Conservation (phyloP, 2,113 vertebrate species). For the Octodon degus region DNA sequence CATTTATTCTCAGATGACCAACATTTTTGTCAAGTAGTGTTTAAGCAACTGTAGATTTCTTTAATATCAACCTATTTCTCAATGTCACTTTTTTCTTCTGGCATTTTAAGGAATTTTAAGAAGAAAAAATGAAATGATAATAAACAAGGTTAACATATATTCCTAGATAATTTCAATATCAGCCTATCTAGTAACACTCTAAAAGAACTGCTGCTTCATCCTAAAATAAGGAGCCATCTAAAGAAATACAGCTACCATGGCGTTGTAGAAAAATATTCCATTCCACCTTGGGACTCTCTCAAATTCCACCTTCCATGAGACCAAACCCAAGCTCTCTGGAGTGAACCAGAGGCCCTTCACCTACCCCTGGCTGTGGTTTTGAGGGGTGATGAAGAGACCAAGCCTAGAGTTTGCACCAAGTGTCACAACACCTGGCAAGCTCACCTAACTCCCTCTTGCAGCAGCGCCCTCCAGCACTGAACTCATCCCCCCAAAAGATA, state of each 20-base stretch:
- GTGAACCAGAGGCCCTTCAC: background rate
- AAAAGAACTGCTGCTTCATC: background rate
- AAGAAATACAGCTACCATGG: background rate
- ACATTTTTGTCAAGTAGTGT: background rate
- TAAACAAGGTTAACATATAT: background rate
- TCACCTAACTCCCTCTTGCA: too few relatives aligned
- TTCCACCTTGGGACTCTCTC: background rate
- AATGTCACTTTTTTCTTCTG: background rate
- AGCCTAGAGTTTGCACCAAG: background rate
- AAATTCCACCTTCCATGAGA: background rate
- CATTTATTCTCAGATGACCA: background rate
- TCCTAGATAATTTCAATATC: background rate
- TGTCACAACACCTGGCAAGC: background rate
- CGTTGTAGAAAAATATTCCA: background rate
- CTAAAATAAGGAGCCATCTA: background rate
- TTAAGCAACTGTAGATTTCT: background rate
- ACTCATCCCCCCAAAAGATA: background rate
- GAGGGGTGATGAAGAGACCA: background rate
- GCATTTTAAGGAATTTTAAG: background rate
- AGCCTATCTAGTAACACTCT: background rate
- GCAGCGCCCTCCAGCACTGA: background rate
- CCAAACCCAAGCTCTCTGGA: background rate
- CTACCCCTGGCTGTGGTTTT: too few relatives aligned
- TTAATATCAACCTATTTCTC: background rate
- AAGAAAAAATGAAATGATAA: background rate